A percentile compares a stretch with the other conserved stretches of the same genome.
phyloP scores from a whole-genome alignment of 1,140 invertebrate genomes.

The Eciton burchellii region DNA sequence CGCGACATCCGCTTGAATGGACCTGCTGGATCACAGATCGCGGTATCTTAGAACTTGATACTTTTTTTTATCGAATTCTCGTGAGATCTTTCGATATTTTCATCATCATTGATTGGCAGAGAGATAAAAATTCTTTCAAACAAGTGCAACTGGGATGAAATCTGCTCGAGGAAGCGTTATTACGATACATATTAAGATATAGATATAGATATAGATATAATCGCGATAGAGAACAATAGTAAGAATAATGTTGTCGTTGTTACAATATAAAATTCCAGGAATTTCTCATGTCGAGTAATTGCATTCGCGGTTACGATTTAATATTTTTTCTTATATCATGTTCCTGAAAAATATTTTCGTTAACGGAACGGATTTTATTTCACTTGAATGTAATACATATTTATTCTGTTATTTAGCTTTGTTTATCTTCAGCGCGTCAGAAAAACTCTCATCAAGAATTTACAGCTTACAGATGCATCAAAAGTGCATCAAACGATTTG shows the following conservation, averaged over 20 bases:
- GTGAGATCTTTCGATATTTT: not conserved
- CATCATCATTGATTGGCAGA: not conserved
- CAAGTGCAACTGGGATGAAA: no score
- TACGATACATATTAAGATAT: no score
- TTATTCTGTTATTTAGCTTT: conserved; percentile 5
- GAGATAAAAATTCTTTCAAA: conserved; percentile 2
- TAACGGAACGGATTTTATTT: not conserved
- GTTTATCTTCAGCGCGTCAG: not conserved
- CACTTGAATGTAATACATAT: conserved; percentile 13
- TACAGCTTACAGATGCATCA: no score
- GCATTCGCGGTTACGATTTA: not conserved
- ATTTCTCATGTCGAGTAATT: no score
- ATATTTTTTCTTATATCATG: not conserved
- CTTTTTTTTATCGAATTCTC: conserved; percentile 3
- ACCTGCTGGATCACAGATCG: not conserved
- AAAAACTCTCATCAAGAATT: not conserved
- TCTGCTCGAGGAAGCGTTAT: no score
- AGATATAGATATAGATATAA: no score
- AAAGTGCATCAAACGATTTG: not conserved
- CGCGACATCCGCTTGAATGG: not conserved
- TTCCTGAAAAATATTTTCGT: not conserved
- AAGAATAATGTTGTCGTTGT: no score
- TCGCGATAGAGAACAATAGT: no score
- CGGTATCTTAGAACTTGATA: conserved; percentile 26
- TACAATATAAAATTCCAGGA: no score